Conservation (phyloP, 2,888 invertebrate species). For the Protophormia terraenovae region DNA sequence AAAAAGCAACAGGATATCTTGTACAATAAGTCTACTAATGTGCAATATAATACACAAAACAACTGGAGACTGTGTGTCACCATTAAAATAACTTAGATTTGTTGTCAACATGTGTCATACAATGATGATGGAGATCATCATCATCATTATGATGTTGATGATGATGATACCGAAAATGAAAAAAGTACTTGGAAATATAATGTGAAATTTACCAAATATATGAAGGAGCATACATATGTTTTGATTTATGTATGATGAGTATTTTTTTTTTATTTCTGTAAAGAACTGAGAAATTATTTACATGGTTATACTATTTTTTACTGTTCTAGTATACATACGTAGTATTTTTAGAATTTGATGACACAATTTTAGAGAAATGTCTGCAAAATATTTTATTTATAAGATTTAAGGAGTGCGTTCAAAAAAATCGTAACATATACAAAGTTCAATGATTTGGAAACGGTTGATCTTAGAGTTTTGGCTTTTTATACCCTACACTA, state of each 20-base stretch:
- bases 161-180: not conserved
- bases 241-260: not conserved
- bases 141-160: not conserved
- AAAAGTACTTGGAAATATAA: not conserved
- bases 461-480: too few relatives aligned
- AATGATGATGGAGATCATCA: conserved; percentile 46
- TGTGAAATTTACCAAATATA: not conserved
- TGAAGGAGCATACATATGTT: not conserved
- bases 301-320: not conserved
- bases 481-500: too few relatives aligned
- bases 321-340: not conserved
- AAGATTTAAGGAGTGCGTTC: too few relatives aligned
- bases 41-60: not conserved
- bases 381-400: too few relatives aligned
- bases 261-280: not conserved
- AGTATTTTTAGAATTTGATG: not conserved
- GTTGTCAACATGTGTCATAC: conserved; percentile 66
- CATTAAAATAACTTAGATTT: conserved; percentile 57
- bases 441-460: too few relatives aligned
- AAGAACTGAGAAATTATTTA: not conserved
- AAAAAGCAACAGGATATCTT: conserved; percentile 64
- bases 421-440: too few relatives aligned
- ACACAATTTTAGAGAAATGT: conserved; percentile 35
- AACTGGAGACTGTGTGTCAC: conserved; percentile 39
- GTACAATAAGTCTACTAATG: conserved; percentile 12